phyloP scores from a whole-genome alignment of 2,888 invertebrate species.

The Plutella xylostella region DNA sequence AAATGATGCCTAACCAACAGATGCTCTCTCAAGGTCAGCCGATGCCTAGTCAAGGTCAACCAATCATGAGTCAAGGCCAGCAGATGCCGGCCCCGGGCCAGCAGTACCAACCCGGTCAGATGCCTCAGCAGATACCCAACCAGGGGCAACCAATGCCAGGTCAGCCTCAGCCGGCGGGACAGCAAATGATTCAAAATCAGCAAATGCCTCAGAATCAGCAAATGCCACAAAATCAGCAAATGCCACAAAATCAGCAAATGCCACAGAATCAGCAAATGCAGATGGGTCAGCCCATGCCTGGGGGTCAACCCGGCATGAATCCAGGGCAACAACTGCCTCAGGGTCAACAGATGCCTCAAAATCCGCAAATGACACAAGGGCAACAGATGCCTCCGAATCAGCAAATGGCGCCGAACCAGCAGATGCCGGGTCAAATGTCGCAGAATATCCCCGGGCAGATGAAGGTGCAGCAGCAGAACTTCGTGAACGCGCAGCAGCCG shows the following conservation, averaged over 20 bases:
- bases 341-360: conserved; percentile 26
- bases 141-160: conserved; percentile 4
- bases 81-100: conserved; percentile 28
- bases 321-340: conserved; percentile 25
- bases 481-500: conserved; percentile 9
- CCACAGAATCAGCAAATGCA: conserved; percentile 21
- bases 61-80: conserved; percentile 30
- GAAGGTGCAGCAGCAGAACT: conserved; percentile 11
- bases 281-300: neutral
- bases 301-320: too few relatives aligned
- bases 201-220: conserved; percentile 15
- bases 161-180: conserved; percentile 6
- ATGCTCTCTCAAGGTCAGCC: conserved; percentile 21
- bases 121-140: conserved; percentile 18
- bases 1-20: conserved; percentile 9
- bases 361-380: conserved; percentile 18
- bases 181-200: conserved; percentile 19
- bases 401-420: conserved; percentile 19
- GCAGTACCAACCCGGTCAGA: conserved; percentile 12
- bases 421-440: conserved; percentile 24
- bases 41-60: conserved; percentile 28
- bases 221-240: conserved; percentile 21
- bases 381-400: conserved; percentile 24
- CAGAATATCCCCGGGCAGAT: conserved; percentile 29
- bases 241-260: conserved; percentile 21